phyloP scores from a whole-genome alignment of 2,888 invertebrate species.

The Chloroclystis v-ata region DNA sequence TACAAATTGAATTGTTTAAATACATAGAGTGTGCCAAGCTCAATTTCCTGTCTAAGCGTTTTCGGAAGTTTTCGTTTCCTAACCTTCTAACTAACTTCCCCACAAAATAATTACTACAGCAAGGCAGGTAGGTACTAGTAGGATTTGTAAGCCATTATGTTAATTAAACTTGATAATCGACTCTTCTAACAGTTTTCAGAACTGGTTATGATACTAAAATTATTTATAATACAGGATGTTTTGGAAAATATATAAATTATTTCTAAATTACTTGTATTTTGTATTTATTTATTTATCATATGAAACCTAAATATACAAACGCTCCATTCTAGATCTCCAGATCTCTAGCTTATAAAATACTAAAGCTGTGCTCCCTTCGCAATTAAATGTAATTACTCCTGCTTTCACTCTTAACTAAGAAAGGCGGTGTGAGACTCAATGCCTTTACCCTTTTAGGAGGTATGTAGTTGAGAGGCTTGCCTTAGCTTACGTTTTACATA shows the following conservation, averaged over 20 bases:
- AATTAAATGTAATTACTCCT: constrained; percentile 1
- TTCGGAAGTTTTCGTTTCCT: background rate
- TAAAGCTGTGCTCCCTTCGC: background rate
- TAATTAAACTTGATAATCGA: background rate
- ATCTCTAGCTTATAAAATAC: background rate
- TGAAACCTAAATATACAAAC: too few species aligned
- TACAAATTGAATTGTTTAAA: too few species aligned
- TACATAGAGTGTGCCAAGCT: background rate
- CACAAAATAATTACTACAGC: background rate
- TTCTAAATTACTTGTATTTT: too few species aligned
- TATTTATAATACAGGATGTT: too few species aligned
- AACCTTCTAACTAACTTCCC: background rate
- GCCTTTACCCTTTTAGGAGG: background rate
- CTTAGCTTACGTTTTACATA: background rate
- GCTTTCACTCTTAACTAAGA: constrained; percentile 3
- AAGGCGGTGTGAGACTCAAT: background rate
- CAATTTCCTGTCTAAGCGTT: background rate
- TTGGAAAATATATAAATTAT: too few species aligned
- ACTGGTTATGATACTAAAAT: too few species aligned
- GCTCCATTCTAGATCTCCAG: background rate
- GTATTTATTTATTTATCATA: too few species aligned
- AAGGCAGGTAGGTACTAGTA: background rate
- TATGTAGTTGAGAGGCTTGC: background rate
- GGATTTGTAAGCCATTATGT: background rate
- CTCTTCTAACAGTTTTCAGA: background rate